These are phyloP conservation scores for Serripes groenlandicus DNA, from an alignment of 2,888 invertebrate genomes.

Conservation along the genomic window DNA sequence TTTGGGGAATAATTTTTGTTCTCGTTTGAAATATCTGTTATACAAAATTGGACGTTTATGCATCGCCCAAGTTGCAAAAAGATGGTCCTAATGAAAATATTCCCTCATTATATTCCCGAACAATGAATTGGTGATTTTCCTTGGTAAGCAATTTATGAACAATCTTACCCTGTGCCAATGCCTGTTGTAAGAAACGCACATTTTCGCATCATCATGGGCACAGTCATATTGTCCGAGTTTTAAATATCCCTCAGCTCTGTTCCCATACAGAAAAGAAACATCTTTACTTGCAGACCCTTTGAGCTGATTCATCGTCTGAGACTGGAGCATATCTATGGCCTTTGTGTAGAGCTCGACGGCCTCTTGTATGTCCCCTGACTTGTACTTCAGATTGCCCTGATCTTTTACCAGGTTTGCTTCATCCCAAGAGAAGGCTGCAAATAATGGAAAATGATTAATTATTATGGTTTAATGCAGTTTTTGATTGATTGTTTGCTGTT, in stretches of 20 bases:
- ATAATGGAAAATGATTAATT: no score
- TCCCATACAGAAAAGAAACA: constrained; percentile 75
- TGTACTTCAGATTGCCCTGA: constrained; percentile 68
- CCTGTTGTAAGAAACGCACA: constrained; percentile 73
- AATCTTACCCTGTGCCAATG: constrained; percentile 80
- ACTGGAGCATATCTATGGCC: constrained; percentile 61
- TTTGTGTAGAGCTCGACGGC: constrained; percentile 66
- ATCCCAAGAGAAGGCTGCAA: constrained; percentile 30
- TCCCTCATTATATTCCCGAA: no score
- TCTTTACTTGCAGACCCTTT: constrained; percentile 17
- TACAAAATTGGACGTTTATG: no score
- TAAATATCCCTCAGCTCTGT: constrained; percentile 72
- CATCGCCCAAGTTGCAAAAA: no score
- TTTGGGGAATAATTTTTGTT: no score
- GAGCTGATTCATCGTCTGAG: neutral
- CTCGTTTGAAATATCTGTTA: no score
- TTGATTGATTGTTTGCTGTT: no score
- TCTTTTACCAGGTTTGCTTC: constrained; percentile 63
- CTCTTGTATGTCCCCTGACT: constrained; percentile 47
- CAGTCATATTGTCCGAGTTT: constrained; percentile 55
- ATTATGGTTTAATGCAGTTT: no score
- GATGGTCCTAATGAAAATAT: no score
- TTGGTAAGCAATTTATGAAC: no score
- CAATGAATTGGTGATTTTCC: no score
- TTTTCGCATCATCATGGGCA: constrained; percentile 72